Evolutionary conservation across 2,113 vertebrate genomes (phyloP).

Genomic region (Ictalurus furcatus): DNA sequence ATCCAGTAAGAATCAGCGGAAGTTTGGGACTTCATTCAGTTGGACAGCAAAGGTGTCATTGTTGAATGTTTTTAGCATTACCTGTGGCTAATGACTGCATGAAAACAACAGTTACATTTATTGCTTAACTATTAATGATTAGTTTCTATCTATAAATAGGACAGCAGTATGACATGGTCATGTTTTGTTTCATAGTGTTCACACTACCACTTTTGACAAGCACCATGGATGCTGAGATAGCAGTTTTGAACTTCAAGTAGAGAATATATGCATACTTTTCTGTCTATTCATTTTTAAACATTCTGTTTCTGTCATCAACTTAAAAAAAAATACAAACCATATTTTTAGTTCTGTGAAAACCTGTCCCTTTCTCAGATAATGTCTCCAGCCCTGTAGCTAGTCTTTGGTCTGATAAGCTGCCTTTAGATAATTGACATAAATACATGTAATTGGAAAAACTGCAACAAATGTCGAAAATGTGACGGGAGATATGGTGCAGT

Average conservation of each 20-base stretch:
- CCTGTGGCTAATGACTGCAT: background rate
- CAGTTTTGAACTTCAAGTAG: background rate
- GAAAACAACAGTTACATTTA: background rate
- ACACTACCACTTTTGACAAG: background rate
- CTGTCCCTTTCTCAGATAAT: background rate
- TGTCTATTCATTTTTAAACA: background rate
- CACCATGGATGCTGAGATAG: background rate
- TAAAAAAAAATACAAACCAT: background rate
- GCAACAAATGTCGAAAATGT: background rate
- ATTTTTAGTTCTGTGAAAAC: background rate
- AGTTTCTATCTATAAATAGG: background rate
- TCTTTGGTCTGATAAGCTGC: background rate
- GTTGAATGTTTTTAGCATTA: background rate
- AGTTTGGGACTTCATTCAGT: background rate
- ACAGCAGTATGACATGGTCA: background rate
- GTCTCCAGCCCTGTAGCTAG: background rate
- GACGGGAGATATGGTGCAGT: background rate
- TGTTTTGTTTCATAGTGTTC: background rate
- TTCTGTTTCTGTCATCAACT: background rate
- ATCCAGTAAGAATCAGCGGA: conserved; percentile 1
- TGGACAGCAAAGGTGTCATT: background rate
- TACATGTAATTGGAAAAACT: background rate
- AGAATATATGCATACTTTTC: background rate
- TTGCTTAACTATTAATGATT: background rate
- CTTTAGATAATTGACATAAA: background rate